Conservation (phyloP, 2,797 vertebrate genomes). For the Spizella passerina region DNA sequence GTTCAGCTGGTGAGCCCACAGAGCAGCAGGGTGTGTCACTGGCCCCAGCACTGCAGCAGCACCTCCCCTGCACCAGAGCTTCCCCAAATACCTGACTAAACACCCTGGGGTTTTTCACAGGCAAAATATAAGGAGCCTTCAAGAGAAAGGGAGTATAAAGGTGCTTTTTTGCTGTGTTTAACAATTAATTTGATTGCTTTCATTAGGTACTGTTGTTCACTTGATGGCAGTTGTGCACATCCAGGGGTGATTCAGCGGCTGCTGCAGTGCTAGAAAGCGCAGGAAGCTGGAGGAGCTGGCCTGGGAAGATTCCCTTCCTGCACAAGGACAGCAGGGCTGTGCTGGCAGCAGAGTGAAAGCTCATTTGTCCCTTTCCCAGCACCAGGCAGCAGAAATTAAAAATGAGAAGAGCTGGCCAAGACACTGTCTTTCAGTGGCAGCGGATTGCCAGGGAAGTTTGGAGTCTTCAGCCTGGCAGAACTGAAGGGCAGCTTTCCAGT, state of each 20-base stretch:
- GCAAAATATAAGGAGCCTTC: neutral
- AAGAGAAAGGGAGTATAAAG: neutral
- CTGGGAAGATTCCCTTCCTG: neutral
- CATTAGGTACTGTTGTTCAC: neutral
- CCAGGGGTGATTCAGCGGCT: neutral
- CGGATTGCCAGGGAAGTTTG: neutral
- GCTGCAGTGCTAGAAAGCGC: accelerated
- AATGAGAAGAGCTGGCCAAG: neutral
- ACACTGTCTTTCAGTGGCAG: neutral
- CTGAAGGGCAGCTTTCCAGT: neutral
- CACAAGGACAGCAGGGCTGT: neutral
- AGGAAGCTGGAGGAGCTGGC: too few relatives aligned
- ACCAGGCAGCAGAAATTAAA: neutral
- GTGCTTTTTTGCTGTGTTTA: neutral
- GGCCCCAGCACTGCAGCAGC: neutral
- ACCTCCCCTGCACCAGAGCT: neutral
- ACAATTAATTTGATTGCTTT: neutral
- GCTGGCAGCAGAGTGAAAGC: neutral
- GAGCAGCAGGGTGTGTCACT: neutral
- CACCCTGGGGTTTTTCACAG: neutral
- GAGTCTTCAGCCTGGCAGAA: neutral
- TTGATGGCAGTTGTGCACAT: neutral
- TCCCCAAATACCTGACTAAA: neutral
- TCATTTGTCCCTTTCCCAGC: neutral
- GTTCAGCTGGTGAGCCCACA: neutral